A percentile compares a stretch with the other conserved stretches of the same genome.
Conservation (phyloP, 2,797 vertebrate species). For the Microctenopoma lineatum region DNA sequence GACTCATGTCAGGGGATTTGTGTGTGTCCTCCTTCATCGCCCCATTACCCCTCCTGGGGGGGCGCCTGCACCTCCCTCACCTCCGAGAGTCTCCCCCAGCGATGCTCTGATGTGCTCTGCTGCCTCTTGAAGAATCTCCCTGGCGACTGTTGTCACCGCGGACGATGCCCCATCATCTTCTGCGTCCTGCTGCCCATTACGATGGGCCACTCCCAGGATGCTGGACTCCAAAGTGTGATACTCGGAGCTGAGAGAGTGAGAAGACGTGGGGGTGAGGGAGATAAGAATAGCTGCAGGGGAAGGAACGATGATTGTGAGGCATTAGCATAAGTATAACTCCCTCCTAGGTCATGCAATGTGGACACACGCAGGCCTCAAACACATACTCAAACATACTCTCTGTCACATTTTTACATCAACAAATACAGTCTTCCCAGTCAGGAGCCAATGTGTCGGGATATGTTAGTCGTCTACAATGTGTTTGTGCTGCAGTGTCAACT, state of each 20-base stretch:
- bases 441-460: constrained; percentile 15
- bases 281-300: constrained; percentile 51
- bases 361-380: constrained; percentile 50
- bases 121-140: constrained; percentile 93
- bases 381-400: constrained; percentile 42
- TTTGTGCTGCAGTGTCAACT: constrained; percentile 5
- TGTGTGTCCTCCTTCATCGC: constrained; percentile 87
- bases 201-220: constrained; percentile 90
- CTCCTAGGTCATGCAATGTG: constrained; percentile 49
- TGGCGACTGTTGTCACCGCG: constrained; percentile 80
- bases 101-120: constrained; percentile 89
- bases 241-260: constrained; percentile 81
- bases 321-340: constrained; percentile 70
- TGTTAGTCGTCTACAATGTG: constrained; percentile 10
- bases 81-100: constrained; percentile 93
- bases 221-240: constrained; percentile 87
- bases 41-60: constrained; percentile 90
- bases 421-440: constrained; percentile 43
- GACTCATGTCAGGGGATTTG: constrained; percentile 91
- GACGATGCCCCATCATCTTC: constrained; percentile 85
- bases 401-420: constrained; percentile 46
- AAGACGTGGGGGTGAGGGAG: constrained; percentile 36
- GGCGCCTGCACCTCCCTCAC: constrained; percentile 85
- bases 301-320: constrained; percentile 49
- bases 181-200: constrained; percentile 79